These are phyloP conservation scores for Pyrocephalus nanus DNA, from an alignment of 2,797 vertebrate genomes.

Conservation along the genomic window DNA sequence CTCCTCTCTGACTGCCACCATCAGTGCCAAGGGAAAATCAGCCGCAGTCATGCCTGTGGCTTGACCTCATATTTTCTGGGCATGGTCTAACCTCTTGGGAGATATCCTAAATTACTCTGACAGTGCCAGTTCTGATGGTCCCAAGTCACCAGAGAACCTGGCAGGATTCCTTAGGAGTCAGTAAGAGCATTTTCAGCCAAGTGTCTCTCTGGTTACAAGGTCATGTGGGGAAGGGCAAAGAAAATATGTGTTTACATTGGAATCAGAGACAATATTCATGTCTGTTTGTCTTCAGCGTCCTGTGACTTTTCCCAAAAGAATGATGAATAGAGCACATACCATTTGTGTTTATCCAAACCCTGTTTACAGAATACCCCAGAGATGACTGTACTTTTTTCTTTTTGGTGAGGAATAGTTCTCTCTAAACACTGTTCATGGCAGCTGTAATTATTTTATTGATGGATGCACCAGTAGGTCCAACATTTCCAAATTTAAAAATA, in stretches of 20 bases:
- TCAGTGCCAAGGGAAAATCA: background rate
- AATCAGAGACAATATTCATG: background rate
- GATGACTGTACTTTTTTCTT: background rate
- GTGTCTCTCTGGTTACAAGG: background rate
- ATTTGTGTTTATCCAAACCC: background rate
- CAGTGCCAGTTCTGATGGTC: background rate
- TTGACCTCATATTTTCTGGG: background rate
- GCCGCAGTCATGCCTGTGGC: too few relatives aligned
- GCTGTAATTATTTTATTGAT: background rate
- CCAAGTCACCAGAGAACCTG: background rate
- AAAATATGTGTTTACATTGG: background rate
- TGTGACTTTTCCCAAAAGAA: background rate
- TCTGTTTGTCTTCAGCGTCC: background rate
- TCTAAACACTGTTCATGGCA: background rate
- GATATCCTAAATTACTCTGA: background rate
- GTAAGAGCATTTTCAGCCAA: background rate
- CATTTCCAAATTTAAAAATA: background rate
- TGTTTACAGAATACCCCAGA: background rate
- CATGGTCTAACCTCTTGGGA: rapidly evolving
- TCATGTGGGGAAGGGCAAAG: background rate
- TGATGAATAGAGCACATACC: background rate
- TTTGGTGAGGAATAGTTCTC: background rate
- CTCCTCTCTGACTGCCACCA: background rate
- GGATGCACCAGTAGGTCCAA: background rate
- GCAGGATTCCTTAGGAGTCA: background rate